Evolutionary conservation across 2,888 invertebrate genomes (phyloP).

Genomic region (Quadroppia sp.): DNA sequence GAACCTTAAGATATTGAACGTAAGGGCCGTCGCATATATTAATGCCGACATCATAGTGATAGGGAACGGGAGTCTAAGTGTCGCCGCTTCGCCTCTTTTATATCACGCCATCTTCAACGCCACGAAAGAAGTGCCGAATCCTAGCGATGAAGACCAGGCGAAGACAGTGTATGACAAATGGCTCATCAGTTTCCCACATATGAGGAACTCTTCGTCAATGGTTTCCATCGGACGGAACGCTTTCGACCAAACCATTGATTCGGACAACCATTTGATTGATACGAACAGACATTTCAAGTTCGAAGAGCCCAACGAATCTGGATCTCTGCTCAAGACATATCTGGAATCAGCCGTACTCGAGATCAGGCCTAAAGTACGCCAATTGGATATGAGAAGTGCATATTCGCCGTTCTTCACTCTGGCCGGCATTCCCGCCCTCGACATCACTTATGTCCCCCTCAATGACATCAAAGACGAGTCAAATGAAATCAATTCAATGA

Average conservation of each 20-base stretch:
- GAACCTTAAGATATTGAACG: slow-evolving; percentile 47
- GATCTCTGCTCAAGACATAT: slow-evolving; percentile 44
- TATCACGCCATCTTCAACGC: slow-evolving; percentile 48
- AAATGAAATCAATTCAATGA: slow-evolving; percentile 33
- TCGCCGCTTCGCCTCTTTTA: slow-evolving; percentile 47
- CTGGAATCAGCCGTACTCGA: slow-evolving; percentile 44
- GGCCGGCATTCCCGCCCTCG: slow-evolving; percentile 48
- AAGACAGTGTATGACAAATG: slow-evolving; percentile 47
- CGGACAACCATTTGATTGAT: slow-evolving; percentile 1
- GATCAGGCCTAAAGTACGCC: slow-evolving; percentile 46
- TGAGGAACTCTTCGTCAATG: slow-evolving; percentile 45
- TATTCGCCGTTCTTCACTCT: slow-evolving; percentile 47
- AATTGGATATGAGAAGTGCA: slow-evolving; percentile 46
- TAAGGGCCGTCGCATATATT: slow-evolving; percentile 48
- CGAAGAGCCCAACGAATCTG: slow-evolving; percentile 38
- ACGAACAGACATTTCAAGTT: slow-evolving; percentile 22
- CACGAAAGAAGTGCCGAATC: slow-evolving; percentile 47
- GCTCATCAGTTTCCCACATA: slow-evolving; percentile 45
- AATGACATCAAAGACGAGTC: background rate
- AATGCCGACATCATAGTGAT: slow-evolving; percentile 47
- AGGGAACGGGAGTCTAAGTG: slow-evolving; percentile 46
- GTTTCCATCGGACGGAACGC: slow-evolving; percentile 23
- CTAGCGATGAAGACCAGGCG: slow-evolving; percentile 42
- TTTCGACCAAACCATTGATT: background rate
- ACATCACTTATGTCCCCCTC: slow-evolving; percentile 44